phyloP scores from a whole-genome alignment of 2,888 invertebrate species.

The Euzophera pinguis region DNA sequence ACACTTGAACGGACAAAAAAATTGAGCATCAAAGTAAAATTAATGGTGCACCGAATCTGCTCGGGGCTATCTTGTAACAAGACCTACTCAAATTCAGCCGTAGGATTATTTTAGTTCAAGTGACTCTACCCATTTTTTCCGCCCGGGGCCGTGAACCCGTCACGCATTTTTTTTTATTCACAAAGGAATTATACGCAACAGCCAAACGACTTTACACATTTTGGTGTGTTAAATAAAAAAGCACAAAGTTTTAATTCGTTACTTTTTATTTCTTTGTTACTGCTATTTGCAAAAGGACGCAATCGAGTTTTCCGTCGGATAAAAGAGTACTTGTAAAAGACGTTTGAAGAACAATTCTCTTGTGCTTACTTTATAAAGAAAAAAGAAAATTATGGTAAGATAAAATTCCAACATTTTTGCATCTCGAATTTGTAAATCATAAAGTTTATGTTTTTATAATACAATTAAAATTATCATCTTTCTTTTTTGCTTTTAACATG shows the following conservation, averaged over 20 bases:
- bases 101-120: slow-evolving; percentile 30
- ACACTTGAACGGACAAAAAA: slow-evolving; percentile 18
- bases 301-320: slow-evolving; percentile 13
- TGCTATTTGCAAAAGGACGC: slow-evolving; percentile 18
- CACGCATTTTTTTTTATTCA: slow-evolving; percentile 26
- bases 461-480: too few relatives aligned
- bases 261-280: slow-evolving; percentile 25
- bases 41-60: slow-evolving; percentile 17
- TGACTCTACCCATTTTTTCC: slow-evolving; percentile 31
- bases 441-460: too few relatives aligned
- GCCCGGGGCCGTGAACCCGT: slow-evolving; percentile 26
- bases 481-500: too few relatives aligned
- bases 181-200: slow-evolving; percentile 13
- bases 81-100: slow-evolving; percentile 24
- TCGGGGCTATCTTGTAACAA: slow-evolving; percentile 26
- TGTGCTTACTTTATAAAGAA: neutral
- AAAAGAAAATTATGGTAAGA: neutral
- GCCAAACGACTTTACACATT: slow-evolving; percentile 11
- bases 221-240: slow-evolving; percentile 11
- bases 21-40: slow-evolving; percentile 27
- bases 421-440: too few relatives aligned
- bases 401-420: neutral
- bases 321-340: slow-evolving; percentile 6
- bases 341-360: neutral
- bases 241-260: slow-evolving; percentile 29